Base-by-base conservation (phyloP, 2,113 vertebrate genomes). In the Trogon melanurus region DNA sequence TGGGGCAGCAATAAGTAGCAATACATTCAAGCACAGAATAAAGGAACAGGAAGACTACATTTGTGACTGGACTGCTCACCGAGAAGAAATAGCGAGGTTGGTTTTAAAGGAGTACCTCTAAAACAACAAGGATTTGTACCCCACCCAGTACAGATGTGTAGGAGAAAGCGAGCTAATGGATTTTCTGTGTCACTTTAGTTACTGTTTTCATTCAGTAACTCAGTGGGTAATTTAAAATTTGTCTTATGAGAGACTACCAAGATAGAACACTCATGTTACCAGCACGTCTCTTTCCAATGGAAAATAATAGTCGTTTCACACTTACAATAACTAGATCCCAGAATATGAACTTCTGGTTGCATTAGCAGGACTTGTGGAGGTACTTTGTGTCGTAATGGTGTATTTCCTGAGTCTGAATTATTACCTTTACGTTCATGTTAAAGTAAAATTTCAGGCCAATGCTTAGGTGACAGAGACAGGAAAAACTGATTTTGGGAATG, bases 11-110 rank as follows among this genome's bases (percentile, higher is more conserved):
- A 75, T 98, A 96, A 97, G 97, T 95, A 98, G 98, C 85, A 98
- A 97, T 53, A 97, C 98, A 4, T 98, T 99, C 94, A 99, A 99
- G 97, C 98, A 99, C 95, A 99, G 99, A 86, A 99, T 99, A 97
- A 99, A 98, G 85, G 99, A 99, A 58, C 99, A 99, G 89, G 99
- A 99, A 95, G 99, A 99, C 88, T 99, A 99, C 97, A 99, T 99
- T 95, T 98, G 98, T 41, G 99, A 99, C 82, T 99, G 99, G 99
- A 99, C 99, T 27, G 99, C 99, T 48, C 99, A 99, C 97, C 98
- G 99, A 60, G 99, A 99, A 96, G 99, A 99, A 98, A 99, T 99
- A 89, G 99, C 99, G 97, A 99, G 99, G 99, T 99, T 89, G 82
- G 97, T 97, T 91, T 89, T 73, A 41, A 56, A 75, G 62, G 11